These are phyloP conservation scores for Chironomus tepperi DNA, from an alignment of 1,140 invertebrate genomes.

Conservation along the genomic window DNA sequence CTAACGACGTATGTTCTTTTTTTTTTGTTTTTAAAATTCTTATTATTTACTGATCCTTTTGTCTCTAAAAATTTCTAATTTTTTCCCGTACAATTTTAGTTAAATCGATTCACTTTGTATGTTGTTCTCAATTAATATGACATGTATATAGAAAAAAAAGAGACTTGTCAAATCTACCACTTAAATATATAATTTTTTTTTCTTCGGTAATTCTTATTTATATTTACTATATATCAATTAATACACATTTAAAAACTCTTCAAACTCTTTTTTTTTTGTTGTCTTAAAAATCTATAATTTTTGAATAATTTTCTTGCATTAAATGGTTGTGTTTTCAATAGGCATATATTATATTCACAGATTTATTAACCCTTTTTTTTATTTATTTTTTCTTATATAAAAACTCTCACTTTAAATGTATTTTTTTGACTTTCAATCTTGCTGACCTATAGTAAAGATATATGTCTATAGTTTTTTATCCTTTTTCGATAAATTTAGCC, in stretches of 20 bases:
- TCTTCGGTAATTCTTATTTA: background rate
- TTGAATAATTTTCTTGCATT: constrained; percentile 10
- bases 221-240: background rate
- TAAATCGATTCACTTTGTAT: constrained; percentile 8
- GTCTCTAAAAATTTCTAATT: background rate
- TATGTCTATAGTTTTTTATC: background rate
- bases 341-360: constrained; percentile 23
- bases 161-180: constrained; percentile 10
- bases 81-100: background rate
- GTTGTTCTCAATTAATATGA: background rate
- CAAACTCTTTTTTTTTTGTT: background rate
- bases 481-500: background rate
- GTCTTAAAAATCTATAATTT: background rate
- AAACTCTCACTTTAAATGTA: background rate
- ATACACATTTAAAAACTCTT: constrained; percentile 23
- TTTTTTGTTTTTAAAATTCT: constrained; percentile 18
- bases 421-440: background rate
- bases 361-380: constrained; percentile 6
- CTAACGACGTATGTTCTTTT: constrained; percentile 22
- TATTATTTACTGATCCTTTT: constrained; percentile 17
- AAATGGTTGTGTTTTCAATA: constrained; percentile 21
- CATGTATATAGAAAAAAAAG: background rate
- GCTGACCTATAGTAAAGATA: background rate
- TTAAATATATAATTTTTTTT: constrained; percentile 18
- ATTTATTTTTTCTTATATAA: background rate